Evolutionary conservation across 2,113 vertebrate species (phyloP).

Genomic region (Mastomys coucha): DNA sequence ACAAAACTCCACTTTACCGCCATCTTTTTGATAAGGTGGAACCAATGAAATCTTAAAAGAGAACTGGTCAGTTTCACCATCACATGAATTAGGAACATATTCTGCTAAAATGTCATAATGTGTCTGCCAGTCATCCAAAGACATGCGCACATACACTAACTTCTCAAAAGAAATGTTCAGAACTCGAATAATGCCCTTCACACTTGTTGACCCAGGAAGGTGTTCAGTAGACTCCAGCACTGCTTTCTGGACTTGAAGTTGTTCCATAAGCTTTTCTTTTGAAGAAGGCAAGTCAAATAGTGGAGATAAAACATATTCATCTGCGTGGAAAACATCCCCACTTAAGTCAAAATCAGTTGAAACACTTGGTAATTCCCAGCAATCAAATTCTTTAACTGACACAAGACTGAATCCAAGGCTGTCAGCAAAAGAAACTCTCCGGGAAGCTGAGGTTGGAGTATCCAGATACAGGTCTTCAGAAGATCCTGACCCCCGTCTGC

Average conservation of each 20-base stretch:
- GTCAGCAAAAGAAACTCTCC: conserved; percentile 98
- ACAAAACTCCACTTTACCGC: conserved; percentile 93
- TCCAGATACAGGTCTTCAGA: conserved; percentile 91
- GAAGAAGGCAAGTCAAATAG: conserved; percentile 90
- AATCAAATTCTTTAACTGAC: conserved; percentile 96
- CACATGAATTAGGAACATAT: conserved; percentile 94
- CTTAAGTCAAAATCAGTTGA: conserved; percentile 75
- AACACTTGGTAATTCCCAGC: conserved; percentile 84
- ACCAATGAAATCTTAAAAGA: conserved; percentile 92
- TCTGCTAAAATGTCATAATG: conserved; percentile 94
- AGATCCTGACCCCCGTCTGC: conserved; percentile 87
- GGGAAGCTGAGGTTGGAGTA: conserved; percentile 80
- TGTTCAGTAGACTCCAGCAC: conserved; percentile 92
- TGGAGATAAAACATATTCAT: conserved; percentile 91
- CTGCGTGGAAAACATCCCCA: conserved; percentile 82
- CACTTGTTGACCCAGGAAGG: conserved; percentile 89
- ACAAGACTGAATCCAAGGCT: conserved; percentile 96
- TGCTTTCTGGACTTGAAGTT: conserved; percentile 91
- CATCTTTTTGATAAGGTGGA: conserved; percentile 91
- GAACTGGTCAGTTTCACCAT: conserved; percentile 94
- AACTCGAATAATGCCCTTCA: conserved; percentile 93
- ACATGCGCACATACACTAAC: conserved; percentile 91
- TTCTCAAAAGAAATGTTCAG: conserved; percentile 95
- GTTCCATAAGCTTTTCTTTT: conserved; percentile 90
- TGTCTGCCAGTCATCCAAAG: conserved; percentile 92